These are phyloP conservation scores for Delichon dasypus DNA, from an alignment of 2,797 vertebrate species.

Conservation along the genomic window DNA sequence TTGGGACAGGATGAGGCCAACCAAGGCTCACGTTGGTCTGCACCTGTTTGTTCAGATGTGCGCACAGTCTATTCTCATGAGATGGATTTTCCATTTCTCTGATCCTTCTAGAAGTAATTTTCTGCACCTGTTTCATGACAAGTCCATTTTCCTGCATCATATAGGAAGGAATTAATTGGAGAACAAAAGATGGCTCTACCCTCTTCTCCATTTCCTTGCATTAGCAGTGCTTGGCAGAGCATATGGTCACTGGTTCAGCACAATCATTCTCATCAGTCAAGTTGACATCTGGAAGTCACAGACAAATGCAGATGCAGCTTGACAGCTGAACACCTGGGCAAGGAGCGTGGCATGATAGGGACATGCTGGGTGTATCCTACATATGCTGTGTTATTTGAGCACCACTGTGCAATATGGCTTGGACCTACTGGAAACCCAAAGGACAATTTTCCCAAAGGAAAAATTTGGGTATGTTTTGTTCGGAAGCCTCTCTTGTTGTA, in stretches of 20 bases:
- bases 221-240: neutral
- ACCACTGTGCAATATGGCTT: neutral
- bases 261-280: conserved; percentile 30
- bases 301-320: conserved; percentile 13
- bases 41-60: conserved; percentile 53
- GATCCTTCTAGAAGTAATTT: conserved; percentile 5
- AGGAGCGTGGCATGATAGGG: neutral
- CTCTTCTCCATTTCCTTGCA: neutral
- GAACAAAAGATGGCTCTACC: neutral
- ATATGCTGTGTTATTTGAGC: neutral
- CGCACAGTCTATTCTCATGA: neutral
- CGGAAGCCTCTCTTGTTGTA: neutral
- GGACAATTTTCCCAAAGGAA: neutral
- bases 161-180: conserved; percentile 6
- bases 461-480: neutral
- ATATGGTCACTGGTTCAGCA: conserved; percentile 4
- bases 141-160: neutral
- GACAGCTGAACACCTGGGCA: conserved; percentile 51
- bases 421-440: neutral
- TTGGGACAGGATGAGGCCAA: neutral
- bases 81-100: conserved; percentile 35
- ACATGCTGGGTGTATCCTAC: neutral
- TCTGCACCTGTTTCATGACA: conserved; percentile 16
- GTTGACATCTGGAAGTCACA: conserved; percentile 30
- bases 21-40: neutral